Evolutionary conservation across 2,888 invertebrate species (phyloP), one percentile per base, ranked within the genome.

Genomic region (Stenotaenia linearis): DNA sequence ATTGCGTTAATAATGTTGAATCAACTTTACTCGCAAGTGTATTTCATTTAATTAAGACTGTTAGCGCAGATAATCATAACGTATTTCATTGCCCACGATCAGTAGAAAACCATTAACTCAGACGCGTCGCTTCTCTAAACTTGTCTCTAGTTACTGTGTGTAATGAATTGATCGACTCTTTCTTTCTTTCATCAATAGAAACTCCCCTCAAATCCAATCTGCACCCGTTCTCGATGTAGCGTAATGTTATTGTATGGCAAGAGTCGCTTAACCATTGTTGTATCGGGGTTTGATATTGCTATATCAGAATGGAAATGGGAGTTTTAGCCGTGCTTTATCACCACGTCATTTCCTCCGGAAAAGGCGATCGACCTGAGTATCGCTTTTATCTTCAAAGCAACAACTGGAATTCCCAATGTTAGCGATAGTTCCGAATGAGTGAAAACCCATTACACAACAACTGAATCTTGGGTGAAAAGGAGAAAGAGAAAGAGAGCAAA

Each of bases 351-450:
- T 69, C 69, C 69, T 69, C 69, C 69, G 69, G 69, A 69, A 69
- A 69, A 69, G 69, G 69, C 69, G 69, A 69, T 69, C 69, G 69
- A 69, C 69, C 69, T 69, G 69, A 69, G 69, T 69, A 69, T 69
- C 69, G 69, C 69, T 69, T 69, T 69, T 69, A 69, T 69, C 69
- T 69, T 28, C 69, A 28, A 50, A 69, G 69, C 25, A 69, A 69
- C 69, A 69, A 69, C 69, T 69, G 69, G 69, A 69, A 69, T 69
- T 69, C 69, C 69, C 69, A 69, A 69, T 69, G 69, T 69, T 69
- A 28, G 69, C 69, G 69, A 69, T 69, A 69, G 69, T 69, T 69
- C 69, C 69, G 69, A 69, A 69, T 69, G 69, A 69, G 69, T 69
- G 69, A 69, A 69, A 69, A 23, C 69, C 69, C 69, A 69, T 69